Percentiles rank a stretch among this genome's conserved stretches.
phyloP scores from a whole-genome alignment of 2,113 vertebrate species.

The Psilopogon haemacephalus region DNA sequence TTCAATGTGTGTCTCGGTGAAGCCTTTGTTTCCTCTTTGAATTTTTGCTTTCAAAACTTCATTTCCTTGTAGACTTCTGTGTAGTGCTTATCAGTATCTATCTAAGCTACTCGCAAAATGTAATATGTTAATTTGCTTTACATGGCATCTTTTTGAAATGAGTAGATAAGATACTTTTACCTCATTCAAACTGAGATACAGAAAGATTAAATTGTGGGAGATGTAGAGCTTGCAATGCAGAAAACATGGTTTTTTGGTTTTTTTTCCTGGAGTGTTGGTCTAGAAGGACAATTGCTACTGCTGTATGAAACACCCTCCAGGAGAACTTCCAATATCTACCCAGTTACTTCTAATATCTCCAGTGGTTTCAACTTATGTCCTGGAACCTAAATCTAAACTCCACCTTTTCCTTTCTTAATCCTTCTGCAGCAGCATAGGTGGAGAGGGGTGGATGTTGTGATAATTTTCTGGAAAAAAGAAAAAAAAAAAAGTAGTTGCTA shows the following conservation, averaged over 20 bases:
- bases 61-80: constrained; percentile 10
- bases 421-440: background rate
- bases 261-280: background rate
- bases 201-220: background rate
- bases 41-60: constrained; percentile 6
- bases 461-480: background rate
- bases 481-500: background rate
- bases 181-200: background rate
- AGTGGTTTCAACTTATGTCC: background rate
- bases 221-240: background rate
- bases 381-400: background rate
- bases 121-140: background rate
- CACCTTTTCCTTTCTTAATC: background rate
- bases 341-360: background rate
- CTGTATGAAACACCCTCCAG: accelerated
- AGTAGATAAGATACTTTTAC: background rate
- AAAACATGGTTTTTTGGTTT: background rate
- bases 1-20: background rate
- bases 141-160: background rate
- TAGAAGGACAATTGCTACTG: background rate
- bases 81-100: background rate
- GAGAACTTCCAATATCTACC: background rate
- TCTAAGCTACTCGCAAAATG: background rate
- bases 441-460: background rate
- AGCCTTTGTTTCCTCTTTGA: background rate